Evolutionary conservation across 2,797 vertebrate species (phyloP).

Genomic region (Myotis pilosus): DNA sequence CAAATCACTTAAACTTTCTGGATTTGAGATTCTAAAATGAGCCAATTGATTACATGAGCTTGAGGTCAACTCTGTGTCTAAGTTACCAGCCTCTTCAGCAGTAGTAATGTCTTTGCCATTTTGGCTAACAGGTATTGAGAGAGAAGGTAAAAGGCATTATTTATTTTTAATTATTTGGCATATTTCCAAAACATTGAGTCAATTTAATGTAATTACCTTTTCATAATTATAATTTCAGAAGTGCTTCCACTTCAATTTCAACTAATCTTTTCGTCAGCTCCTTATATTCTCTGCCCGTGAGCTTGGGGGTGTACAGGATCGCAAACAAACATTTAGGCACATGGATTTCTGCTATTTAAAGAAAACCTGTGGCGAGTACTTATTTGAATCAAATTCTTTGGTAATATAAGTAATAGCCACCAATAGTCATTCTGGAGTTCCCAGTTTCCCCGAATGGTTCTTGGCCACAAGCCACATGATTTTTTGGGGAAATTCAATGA

Average conservation of each 20-base stretch:
- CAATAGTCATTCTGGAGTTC: background rate
- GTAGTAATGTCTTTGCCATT: background rate
- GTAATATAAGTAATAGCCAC: background rate
- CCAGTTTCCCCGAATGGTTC: background rate
- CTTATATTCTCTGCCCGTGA: conserved; percentile 28
- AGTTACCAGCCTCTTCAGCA: background rate
- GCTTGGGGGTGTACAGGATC: background rate
- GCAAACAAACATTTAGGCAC: conserved; percentile 27
- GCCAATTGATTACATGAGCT: background rate
- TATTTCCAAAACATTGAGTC: conserved; percentile 62
- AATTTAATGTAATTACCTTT: conserved; percentile 74
- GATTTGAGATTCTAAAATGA: background rate
- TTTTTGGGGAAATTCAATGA: background rate
- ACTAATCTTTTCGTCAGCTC: conserved; percentile 43
- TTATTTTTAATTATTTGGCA: conserved; percentile 62
- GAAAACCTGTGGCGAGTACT: background rate
- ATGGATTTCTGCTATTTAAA: conserved; percentile 1
- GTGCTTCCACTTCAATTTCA: conserved; percentile 57
- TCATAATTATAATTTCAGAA: conserved; percentile 72
- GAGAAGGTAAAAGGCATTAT: conserved; percentile 46
- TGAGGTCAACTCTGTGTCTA: background rate
- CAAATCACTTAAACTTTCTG: conserved; percentile 18
- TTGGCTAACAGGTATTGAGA: conserved; percentile 36
- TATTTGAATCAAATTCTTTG: conserved; percentile 31
- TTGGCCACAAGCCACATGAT: conserved; percentile 11